Evolutionary conservation across 2,113 vertebrate species (phyloP).

Genomic region (Lamprotornis superbus): DNA sequence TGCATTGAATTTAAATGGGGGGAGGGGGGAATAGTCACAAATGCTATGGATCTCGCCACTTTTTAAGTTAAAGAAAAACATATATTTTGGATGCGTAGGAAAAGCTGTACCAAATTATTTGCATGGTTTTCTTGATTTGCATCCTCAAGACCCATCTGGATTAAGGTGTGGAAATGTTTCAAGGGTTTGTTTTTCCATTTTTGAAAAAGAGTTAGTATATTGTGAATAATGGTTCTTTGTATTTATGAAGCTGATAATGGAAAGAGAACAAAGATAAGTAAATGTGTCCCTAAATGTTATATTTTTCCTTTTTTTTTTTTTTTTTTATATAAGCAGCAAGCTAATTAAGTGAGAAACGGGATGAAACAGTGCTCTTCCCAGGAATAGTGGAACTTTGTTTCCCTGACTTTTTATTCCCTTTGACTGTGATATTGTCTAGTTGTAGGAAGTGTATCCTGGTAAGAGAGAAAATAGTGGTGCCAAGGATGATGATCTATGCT

Average conservation of each 20-base stretch:
- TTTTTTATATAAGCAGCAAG: not conserved
- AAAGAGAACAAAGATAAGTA: conserved; percentile 73
- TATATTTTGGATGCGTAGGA: conserved; percentile 66
- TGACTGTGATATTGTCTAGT: conserved; percentile 60
- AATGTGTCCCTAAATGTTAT: conserved; percentile 66
- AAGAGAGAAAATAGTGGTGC: conserved; percentile 71
- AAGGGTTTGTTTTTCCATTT: conserved; percentile 69
- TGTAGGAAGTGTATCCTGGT: conserved; percentile 64
- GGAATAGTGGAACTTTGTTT: conserved; percentile 25
- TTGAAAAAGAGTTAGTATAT: conserved; percentile 72
- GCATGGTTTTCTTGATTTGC: conserved; percentile 72
- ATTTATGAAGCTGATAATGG: conserved; percentile 78
- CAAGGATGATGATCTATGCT: conserved; percentile 57
- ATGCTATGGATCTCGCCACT: conserved; percentile 64
- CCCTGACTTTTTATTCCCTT: not conserved
- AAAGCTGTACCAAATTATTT: conserved; percentile 76
- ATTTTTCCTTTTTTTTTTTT: not conserved
- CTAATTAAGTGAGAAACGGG: conserved; percentile 15
- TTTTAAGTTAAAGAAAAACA: conserved; percentile 55
- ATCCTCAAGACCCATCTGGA: conserved; percentile 61
- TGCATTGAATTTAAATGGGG: conserved; percentile 43
- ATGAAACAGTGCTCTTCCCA: conserved; percentile 7
- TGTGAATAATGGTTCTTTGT: conserved; percentile 81
- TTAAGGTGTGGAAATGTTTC: conserved; percentile 66
- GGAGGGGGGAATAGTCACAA: conserved; percentile 27